Evolutionary conservation across 2,797 vertebrate genomes (phyloP).

Genomic region (Hylomyscus alleni): DNA sequence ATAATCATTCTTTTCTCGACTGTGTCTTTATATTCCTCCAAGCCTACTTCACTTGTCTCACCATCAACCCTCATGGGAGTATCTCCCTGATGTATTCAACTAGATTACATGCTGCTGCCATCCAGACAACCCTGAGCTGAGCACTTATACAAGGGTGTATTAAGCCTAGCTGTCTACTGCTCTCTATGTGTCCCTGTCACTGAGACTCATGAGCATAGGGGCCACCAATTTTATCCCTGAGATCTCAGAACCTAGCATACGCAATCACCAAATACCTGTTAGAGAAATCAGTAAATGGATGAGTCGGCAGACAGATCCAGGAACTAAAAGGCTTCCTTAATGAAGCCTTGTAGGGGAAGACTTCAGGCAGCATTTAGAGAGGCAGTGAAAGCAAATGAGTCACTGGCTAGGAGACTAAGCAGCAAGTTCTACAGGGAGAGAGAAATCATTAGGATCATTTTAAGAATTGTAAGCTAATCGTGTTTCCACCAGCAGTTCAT

Average conservation of each 20-base stretch:
- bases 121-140: not conserved
- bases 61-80: not conserved
- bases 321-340: not conserved
- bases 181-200: not conserved
- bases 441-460: not conserved
- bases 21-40: not conserved
- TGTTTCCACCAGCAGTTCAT: not conserved
- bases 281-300: not conserved
- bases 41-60: not conserved
- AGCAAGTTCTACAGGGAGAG: not conserved
- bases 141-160: fast-evolving
- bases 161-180: not conserved
- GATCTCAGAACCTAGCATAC: not conserved
- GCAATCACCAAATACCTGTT: not conserved
- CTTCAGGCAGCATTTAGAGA: not conserved
- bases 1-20: not conserved
- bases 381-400: not conserved
- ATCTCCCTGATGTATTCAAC: not conserved
- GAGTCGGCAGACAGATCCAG: not conserved
- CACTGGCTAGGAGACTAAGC: not conserved
- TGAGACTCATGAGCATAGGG: not conserved
- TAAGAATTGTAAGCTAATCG: not conserved
- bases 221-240: not conserved
- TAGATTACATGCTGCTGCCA: not conserved
- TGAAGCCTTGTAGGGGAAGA: not conserved